phyloP scores from a whole-genome alignment of 1,140 invertebrate genomes.

The Muscidifurax raptorellus region DNA sequence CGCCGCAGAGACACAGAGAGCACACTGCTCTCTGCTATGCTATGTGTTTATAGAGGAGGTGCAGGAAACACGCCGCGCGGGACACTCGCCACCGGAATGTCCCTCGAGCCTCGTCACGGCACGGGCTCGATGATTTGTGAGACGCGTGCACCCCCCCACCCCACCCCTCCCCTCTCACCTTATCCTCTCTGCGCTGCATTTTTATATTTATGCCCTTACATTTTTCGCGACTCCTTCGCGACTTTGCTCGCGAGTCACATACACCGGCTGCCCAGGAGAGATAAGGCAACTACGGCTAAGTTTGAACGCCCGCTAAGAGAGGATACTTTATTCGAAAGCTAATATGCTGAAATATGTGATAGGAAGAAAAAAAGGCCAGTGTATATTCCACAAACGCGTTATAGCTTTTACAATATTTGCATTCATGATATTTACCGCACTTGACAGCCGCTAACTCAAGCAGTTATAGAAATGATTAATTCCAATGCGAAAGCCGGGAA shows the following conservation, averaged over 20 bases:
- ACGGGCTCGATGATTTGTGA: conserved; percentile 47
- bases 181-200: neutral
- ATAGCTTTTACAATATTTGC: neutral
- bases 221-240: conserved; percentile 4
- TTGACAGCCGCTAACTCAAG: neutral
- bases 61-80: conserved; percentile 6
- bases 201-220: conserved; percentile 39
- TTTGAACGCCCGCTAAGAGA: neutral
- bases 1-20: conserved; percentile 6
- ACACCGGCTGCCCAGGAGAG: neutral
- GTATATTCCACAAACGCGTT: neutral
- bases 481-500: neutral
- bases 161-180: neutral
- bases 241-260: neutral
- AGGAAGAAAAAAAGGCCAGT: too few species aligned
- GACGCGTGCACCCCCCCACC: conserved; percentile 18
- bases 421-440: neutral
- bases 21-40: neutral
- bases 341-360: too few species aligned
- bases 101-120: conserved; percentile 43
- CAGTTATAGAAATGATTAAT: conserved; percentile 17
- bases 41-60: neutral
- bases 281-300: neutral
- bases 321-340: neutral
- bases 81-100: conserved; percentile 44